Evolutionary conservation across 2,113 vertebrate genomes (phyloP), one percentile per base, ranked within the genome.

Genomic region (Pogonocichla stellata): DNA sequence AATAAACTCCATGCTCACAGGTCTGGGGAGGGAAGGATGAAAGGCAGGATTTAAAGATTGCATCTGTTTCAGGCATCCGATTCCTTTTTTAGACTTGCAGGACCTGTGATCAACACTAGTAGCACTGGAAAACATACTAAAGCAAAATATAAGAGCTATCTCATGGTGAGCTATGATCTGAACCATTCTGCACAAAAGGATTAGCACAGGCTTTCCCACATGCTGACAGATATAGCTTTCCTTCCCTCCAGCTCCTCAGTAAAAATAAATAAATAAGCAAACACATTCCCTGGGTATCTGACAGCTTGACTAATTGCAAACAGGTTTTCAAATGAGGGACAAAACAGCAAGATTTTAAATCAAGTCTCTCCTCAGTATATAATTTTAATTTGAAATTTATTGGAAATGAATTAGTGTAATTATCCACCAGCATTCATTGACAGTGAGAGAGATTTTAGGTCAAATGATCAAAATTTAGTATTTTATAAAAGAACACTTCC

Each of bases 311-410:
- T 96, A 90, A 97, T 83, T 93, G 83, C 67, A 96, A 95, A 90
- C 34, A 72, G 72, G 73, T 88, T 95, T 95, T 91, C 64, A 94
- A 82, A 88, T 60, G 73, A 93, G 64, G 66, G 85, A 84, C 57
- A 86, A 64, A 95, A 64, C 86, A 96, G 78, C 64, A 92, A 82
- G 83, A 95, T 95, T 96, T 95, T 91, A 92, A 94, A 86, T 93
- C 80, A 95, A 90, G 64, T 84, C 45, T 93, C 86, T 83, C 86
- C 65, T 84, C 80, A 92, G 86, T 86, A 71, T 73, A 88, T 90
- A 40, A 88, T 95, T 96, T 96, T 96, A 95, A 95, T 95, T 95
- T 97, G 91, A 95, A 96, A 97, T 96, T 95, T 96, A 97, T 96
- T 96, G 64, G 62, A 97, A 95, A 96, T 88, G 95, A 96, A 95